Evolutionary conservation across 2,113 vertebrate genomes (phyloP).

Genomic region (Oreochromis tanganicae): DNA sequence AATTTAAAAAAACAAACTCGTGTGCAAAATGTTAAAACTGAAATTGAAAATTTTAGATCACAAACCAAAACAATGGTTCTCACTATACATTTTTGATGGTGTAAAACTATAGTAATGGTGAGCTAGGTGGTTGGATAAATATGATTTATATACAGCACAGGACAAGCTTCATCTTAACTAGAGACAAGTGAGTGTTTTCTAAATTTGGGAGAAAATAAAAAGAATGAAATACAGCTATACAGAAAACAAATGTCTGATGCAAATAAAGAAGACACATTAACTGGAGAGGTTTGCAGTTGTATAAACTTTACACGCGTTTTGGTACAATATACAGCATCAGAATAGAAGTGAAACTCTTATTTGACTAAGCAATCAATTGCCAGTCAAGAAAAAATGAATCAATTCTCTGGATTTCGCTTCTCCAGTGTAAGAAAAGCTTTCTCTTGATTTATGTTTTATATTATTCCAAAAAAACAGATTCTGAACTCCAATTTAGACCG

Average conservation of each 20-base stretch:
- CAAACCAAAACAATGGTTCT: background rate
- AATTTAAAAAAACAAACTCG: background rate
- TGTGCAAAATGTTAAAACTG: background rate
- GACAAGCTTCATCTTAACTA: background rate
- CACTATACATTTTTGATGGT: fast-evolving
- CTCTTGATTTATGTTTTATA: background rate
- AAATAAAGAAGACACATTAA: background rate
- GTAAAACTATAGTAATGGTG: background rate
- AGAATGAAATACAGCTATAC: fast-evolving
- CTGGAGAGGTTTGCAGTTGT: background rate
- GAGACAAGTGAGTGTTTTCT: background rate
- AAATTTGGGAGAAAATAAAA: background rate
- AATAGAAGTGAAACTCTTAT: background rate
- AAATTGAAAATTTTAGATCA: background rate
- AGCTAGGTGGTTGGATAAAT: background rate
- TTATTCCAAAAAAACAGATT: background rate
- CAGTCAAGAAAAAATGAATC: background rate
- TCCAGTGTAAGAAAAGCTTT: fast-evolving
- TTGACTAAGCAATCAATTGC: background rate
- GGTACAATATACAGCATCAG: background rate
- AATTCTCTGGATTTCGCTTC: background rate
- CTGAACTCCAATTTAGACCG: fast-evolving
- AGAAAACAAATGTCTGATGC: background rate
- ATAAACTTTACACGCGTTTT: background rate
- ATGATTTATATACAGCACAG: background rate